These are phyloP conservation scores for Callipepla californica DNA, from an alignment of 2,113 vertebrate genomes.

Conservation along the genomic window DNA sequence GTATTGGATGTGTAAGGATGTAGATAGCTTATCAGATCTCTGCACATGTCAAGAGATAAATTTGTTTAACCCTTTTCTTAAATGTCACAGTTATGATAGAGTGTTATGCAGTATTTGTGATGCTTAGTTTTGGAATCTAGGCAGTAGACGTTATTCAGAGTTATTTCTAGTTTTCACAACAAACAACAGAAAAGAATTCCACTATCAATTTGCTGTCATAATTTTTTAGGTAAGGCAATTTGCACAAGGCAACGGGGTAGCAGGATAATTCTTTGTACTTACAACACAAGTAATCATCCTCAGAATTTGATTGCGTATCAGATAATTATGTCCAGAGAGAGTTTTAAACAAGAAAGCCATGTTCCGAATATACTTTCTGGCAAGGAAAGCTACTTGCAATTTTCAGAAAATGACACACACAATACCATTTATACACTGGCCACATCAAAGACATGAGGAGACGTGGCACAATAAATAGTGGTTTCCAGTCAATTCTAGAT, in stretches of 20 bases:
- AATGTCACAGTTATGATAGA: neutral
- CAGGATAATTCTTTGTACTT: neutral
- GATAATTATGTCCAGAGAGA: constrained; percentile 11
- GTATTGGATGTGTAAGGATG: neutral
- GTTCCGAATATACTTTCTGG: constrained; percentile 38
- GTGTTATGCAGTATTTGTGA: neutral
- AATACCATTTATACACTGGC: neutral
- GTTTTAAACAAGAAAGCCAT: constrained; percentile 7
- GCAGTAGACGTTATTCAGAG: constrained; percentile 8
- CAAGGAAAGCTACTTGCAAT: constrained; percentile 22
- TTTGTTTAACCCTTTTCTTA: neutral
- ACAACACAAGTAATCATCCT: constrained; percentile 17
- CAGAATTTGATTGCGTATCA: constrained; percentile 17
- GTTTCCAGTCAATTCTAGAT: constrained; percentile 39
- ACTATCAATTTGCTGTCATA: neutral
- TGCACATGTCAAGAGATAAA: neutral
- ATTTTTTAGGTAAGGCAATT: constrained; percentile 3
- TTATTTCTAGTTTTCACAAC: constrained; percentile 14
- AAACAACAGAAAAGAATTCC: neutral
- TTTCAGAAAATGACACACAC: constrained; percentile 9
- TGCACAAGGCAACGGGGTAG: neutral
- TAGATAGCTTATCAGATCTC: neutral
- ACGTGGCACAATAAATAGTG: neutral
- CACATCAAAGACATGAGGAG: neutral
- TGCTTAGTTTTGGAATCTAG: constrained; percentile 5